A percentile compares a stretch with the other conserved stretches of the same genome.
These are phyloP conservation scores for Choloepus didactylus DNA, from an alignment of 2,797 vertebrate genomes.

Conservation along the genomic window DNA sequence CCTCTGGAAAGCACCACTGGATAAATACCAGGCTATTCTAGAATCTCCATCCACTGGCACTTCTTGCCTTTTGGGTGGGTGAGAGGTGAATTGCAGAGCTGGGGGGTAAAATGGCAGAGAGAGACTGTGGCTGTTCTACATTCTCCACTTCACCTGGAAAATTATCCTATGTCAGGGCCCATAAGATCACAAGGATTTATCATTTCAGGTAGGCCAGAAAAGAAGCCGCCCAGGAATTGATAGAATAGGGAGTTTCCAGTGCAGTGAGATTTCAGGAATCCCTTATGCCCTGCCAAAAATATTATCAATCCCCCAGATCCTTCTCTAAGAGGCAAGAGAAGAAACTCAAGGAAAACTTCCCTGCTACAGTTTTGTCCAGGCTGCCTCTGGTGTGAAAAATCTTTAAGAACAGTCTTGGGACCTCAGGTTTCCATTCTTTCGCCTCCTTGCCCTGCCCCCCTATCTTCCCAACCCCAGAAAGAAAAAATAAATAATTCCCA, in stretches of 20 bases:
- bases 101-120: background rate
- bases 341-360: background rate
- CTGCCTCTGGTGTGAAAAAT: background rate
- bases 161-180: background rate
- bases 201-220: background rate
- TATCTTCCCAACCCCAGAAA: background rate
- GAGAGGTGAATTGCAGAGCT: background rate
- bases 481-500: background rate
- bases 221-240: background rate
- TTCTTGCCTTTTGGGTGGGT: background rate
- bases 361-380: background rate
- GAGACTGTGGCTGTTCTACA: background rate
- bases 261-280: background rate
- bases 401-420: background rate
- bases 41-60: background rate
- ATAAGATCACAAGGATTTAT: background rate
- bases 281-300: background rate
- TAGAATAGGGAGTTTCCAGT: background rate
- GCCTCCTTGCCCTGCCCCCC: background rate
- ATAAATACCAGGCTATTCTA: conserved; percentile 13
- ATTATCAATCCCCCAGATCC: background rate
- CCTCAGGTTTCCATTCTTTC: background rate
- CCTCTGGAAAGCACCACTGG: conserved; percentile 76
- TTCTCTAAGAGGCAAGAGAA: background rate
- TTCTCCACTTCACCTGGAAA: accelerated